A percentile compares a stretch with the other conserved stretches of the same genome.
Conservation (phyloP, 1,140 invertebrate species). For the Pogonomyrmex californicus region DNA sequence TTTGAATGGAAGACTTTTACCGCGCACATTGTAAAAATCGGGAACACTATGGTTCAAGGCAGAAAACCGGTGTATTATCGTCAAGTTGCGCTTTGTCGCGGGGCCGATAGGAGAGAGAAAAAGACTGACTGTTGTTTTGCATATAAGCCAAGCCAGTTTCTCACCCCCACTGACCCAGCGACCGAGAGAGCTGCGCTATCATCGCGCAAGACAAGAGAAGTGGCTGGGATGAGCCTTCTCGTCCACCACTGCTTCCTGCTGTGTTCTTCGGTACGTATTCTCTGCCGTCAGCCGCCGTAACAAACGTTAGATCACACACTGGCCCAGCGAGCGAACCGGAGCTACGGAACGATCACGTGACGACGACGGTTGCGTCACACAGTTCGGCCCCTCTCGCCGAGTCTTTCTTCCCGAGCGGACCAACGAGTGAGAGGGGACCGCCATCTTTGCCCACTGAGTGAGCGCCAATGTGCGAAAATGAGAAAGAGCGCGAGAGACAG, state of each 20-base stretch:
- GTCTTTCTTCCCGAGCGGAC: slow-evolving; percentile 64
- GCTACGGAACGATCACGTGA: slow-evolving; percentile 82
- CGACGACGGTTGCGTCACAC: slow-evolving; percentile 77
- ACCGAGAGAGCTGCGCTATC: slow-evolving; percentile 72
- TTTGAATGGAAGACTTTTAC: background rate
- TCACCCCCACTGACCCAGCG: slow-evolving; percentile 86
- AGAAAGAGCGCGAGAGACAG: background rate
- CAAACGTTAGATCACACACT: slow-evolving; percentile 87
- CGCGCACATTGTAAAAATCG: background rate
- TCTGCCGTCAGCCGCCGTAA: slow-evolving; percentile 81
- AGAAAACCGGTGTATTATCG: background rate
- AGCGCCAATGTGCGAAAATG: slow-evolving; percentile 31
- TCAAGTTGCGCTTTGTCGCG: slow-evolving; percentile 74
- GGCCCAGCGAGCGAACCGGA: slow-evolving; percentile 81
- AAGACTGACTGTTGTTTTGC: slow-evolving; percentile 86
- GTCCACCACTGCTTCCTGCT: slow-evolving; percentile 66
- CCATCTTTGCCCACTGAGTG: slow-evolving; percentile 82
- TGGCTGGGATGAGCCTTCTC: slow-evolving; percentile 42
- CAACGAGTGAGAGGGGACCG: slow-evolving; percentile 77
- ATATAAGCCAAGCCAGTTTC: slow-evolving; percentile 86
- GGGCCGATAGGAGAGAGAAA: slow-evolving; percentile 87
- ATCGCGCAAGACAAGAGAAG: slow-evolving; percentile 19
- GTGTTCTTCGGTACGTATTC: slow-evolving; percentile 73
- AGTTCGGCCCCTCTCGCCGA: slow-evolving; percentile 72
- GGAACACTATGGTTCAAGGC: background rate